Percentiles rank a stretch among this genome's conserved stretches.
Conservation (phyloP, 2,113 vertebrate genomes). For the Camelus bactrianus region DNA sequence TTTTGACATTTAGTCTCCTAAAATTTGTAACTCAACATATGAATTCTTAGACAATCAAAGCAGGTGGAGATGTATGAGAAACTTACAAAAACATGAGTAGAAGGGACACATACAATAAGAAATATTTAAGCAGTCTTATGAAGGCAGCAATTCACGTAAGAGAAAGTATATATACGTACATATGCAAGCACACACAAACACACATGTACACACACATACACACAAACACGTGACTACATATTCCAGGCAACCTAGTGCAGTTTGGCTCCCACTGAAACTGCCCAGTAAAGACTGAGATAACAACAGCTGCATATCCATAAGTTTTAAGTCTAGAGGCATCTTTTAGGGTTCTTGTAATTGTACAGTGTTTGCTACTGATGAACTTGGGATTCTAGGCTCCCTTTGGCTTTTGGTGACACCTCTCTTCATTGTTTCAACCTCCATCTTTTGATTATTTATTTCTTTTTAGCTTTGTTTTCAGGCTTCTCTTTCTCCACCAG, state of each 20-base stretch:
- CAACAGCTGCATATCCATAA: neutral
- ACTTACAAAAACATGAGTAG: neutral
- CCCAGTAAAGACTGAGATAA: neutral
- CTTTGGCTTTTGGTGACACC: neutral
- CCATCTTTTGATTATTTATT: neutral
- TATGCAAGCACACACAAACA: rapidly evolving
- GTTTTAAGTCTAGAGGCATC: neutral
- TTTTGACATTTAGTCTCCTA: neutral
- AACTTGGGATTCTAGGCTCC: neutral
- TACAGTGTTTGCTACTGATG: neutral
- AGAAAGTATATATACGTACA: neutral
- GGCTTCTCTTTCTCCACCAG: neutral
- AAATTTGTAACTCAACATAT: neutral
- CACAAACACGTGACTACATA: neutral
- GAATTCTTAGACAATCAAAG: neutral
- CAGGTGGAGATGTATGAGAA: neutral
- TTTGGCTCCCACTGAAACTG: neutral
- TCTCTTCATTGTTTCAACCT: neutral
- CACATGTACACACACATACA: neutral
- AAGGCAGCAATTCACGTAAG: neutral
- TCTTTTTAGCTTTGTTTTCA: neutral
- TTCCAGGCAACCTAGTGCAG: neutral
- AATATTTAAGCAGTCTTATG: neutral
- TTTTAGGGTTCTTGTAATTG: neutral
- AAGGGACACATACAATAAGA: neutral